Conservation (phyloP, 2,797 vertebrate genomes). For the Heliangelus exortis region DNA sequence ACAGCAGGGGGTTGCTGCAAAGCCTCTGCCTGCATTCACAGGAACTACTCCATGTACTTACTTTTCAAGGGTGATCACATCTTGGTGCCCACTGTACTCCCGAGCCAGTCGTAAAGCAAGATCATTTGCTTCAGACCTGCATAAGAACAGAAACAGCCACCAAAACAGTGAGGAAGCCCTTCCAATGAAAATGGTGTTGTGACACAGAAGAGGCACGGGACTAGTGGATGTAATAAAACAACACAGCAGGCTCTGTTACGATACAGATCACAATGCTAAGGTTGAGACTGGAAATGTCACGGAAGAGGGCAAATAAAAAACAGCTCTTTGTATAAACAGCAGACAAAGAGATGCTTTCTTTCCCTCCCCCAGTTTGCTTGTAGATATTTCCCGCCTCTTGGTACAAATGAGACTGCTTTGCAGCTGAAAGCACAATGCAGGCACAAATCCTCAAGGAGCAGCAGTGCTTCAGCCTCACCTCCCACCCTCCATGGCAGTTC, state of each 20-base stretch:
- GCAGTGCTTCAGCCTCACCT: rapidly evolving
- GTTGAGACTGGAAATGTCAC: background rate
- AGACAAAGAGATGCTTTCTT: constrained; percentile 51
- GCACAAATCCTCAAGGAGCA: background rate
- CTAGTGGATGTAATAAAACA: background rate
- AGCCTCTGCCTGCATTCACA: background rate
- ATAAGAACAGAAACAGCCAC: background rate
- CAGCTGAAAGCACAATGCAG: background rate
- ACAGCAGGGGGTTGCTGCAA: background rate
- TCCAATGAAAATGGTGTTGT: background rate
- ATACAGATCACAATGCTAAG: background rate
- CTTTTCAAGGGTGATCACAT: constrained; percentile 96
- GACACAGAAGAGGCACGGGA: background rate
- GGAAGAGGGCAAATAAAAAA: background rate
- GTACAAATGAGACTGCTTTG: background rate
- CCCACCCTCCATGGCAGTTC: rapidly evolving
- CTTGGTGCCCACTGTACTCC: constrained; percentile 88
- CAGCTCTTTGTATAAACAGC: constrained; percentile 30
- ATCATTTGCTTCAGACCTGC: constrained; percentile 97
- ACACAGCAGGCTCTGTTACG: background rate
- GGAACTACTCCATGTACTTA: constrained; percentile 74
- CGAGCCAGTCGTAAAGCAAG: constrained; percentile 92
- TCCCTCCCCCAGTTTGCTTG: background rate
- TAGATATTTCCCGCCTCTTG: background rate
- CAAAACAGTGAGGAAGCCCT: background rate